Base-by-base conservation (phyloP, 2,888 invertebrate genomes). In the Hyles lineata region DNA sequence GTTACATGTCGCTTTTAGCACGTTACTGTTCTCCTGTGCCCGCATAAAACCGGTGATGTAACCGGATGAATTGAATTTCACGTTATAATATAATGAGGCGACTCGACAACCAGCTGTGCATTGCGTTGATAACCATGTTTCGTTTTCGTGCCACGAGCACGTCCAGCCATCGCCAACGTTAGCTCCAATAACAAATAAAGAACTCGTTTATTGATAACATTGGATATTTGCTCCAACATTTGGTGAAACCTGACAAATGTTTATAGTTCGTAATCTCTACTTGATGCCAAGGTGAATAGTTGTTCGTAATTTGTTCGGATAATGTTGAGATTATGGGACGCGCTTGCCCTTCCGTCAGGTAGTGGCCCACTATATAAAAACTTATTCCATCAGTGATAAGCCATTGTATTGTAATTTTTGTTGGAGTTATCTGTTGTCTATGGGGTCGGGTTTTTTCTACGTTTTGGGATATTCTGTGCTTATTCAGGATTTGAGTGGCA, bases 121-220 rank as follows among this genome's bases (percentile, higher is more conserved):
- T 79, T 80, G 85, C 85, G 89, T 90, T 90, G 88, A 90, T 90
- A 90, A 89, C 88, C 89, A 87, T 88, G 90, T 90, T 89, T 89
- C 89, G 87, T 89, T 90, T 90, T 87, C 87, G 88, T 87, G 87
- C 87, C 89, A 85, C 84, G 82, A 82, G 85, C 82, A 82, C 82
- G 80, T 83, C 78, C 82, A 87, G 87, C 86, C 85, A 85, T 76
- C 78, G 75, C 83, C 81, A 84, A 83, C 78, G 77, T 85, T 83
- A 78, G 80, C 59, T 63, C 83, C 77, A 83, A 83, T 76, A 74
- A 82, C 80, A 72, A 76, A 76, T 63, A 73, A 75, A 73, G 72
- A 74, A 76, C 74, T 76, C 70, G 75, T 80, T 78, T 78, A 78
- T 77, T 82, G 78, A 79, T 76, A 35, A 32, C 81, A 50, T 21